Conservation (phyloP, 2,797 vertebrate genomes). For the Sarcoramphus papa region DNA sequence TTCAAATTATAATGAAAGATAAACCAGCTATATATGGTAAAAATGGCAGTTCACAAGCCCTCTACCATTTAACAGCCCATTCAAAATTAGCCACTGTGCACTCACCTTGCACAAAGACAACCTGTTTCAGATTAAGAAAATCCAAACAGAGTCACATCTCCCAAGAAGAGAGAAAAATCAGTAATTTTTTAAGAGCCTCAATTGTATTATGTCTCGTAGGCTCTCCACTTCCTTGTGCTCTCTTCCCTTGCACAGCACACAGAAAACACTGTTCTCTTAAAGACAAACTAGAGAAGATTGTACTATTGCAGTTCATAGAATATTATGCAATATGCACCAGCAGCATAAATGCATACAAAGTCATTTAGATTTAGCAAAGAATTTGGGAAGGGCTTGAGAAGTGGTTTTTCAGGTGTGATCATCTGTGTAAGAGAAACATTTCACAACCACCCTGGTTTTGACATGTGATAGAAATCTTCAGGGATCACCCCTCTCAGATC, state of each 20-base stretch:
- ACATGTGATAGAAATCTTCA: background rate
- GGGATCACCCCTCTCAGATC: background rate
- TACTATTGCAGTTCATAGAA: background rate
- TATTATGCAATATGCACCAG: background rate
- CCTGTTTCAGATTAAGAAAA: background rate
- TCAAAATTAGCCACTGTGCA: background rate
- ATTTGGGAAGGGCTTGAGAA: background rate
- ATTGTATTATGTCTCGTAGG: background rate
- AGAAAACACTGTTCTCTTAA: background rate
- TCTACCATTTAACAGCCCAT: background rate
- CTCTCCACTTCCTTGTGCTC: background rate
- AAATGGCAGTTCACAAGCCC: background rate
- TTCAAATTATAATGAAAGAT: background rate
- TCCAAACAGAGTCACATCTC: background rate
- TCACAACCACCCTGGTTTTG: background rate
- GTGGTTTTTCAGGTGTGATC: background rate
- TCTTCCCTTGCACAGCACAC: background rate
- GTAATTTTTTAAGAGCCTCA: background rate
- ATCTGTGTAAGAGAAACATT: background rate
- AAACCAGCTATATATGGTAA: background rate
- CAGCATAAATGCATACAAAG: background rate
- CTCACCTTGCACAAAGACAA: background rate
- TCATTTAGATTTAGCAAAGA: background rate
- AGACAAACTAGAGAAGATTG: background rate
- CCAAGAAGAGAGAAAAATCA: background rate